Percentiles rank a stretch among this genome's conserved stretches.
phyloP scores from a whole-genome alignment of 2,888 invertebrate genomes.

The Limnephilus marmoratus region DNA sequence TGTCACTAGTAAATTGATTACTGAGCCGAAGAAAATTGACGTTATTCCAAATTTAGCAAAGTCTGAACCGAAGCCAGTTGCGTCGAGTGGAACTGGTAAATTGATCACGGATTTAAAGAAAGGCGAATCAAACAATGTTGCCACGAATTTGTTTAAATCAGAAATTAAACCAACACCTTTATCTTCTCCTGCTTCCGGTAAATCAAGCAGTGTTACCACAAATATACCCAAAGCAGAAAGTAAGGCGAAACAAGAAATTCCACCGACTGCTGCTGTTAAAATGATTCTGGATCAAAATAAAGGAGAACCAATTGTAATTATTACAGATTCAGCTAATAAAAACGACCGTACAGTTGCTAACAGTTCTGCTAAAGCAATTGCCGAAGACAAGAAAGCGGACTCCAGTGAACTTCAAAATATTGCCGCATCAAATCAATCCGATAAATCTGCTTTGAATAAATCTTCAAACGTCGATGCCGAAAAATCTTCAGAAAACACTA shows the following conservation, averaged over 20 bases:
- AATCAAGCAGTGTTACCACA: background rate
- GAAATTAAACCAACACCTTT: background rate
- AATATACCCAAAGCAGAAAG: background rate
- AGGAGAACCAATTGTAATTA: background rate
- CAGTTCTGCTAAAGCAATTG: background rate
- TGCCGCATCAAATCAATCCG: background rate
- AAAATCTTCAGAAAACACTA: background rate
- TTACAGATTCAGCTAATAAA: background rate
- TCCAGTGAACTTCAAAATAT: background rate
- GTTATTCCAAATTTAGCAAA: background rate
- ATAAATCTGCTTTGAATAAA: conserved; percentile 2
- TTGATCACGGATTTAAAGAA: background rate
- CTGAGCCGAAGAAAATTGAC: background rate
- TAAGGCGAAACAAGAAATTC: background rate
- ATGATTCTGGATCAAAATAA: background rate
- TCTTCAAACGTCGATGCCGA: conserved; percentile 25
- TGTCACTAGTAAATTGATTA: background rate
- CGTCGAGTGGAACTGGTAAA: background rate
- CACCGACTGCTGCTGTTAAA: background rate
- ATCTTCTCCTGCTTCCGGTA: background rate
- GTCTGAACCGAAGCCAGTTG: background rate
- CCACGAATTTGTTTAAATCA: background rate
- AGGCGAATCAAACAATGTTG: background rate
- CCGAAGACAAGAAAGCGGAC: background rate
- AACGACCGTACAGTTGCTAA: background rate